These are phyloP conservation scores for Carassius carassius DNA, from an alignment of 2,113 vertebrate genomes.

Conservation along the genomic window DNA sequence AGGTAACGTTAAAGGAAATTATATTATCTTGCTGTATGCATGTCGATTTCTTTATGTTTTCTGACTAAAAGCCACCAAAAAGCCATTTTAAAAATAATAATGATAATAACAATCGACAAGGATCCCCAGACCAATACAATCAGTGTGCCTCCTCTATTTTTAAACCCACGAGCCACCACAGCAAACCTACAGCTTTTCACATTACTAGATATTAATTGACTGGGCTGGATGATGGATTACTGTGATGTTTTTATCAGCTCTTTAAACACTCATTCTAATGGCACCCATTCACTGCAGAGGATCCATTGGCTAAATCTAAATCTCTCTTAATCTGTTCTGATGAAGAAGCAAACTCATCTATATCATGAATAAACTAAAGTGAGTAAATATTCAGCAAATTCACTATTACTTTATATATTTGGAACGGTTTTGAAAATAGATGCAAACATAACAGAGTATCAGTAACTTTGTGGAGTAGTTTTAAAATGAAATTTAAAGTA, in stretches of 20 bases:
- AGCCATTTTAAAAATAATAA: too few species aligned
- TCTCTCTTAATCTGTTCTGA: neutral
- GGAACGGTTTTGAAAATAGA: neutral
- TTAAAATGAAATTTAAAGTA: slow-evolving; percentile 13
- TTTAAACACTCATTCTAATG: too few species aligned
- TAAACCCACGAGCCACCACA: too few species aligned
- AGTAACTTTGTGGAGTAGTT: slow-evolving; percentile 23
- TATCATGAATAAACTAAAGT: neutral
- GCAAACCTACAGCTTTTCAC: neutral
- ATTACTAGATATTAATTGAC: neutral
- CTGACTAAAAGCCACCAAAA: too few species aligned
- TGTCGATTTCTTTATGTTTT: too few species aligned
- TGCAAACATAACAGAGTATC: neutral
- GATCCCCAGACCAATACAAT: too few species aligned
- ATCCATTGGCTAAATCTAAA: neutral
- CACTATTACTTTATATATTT: neutral
- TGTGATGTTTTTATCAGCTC: too few species aligned
- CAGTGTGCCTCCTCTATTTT: too few species aligned
- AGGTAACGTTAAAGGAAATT: too few species aligned
- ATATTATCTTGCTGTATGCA: too few species aligned
- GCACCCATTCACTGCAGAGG: neutral
- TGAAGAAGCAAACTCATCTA: neutral
- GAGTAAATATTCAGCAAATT: neutral
- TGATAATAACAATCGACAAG: too few species aligned
- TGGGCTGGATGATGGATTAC: too few species aligned